Evolutionary conservation across 2,797 vertebrate species (phyloP).

Genomic region (Enteromius treurensis): DNA sequence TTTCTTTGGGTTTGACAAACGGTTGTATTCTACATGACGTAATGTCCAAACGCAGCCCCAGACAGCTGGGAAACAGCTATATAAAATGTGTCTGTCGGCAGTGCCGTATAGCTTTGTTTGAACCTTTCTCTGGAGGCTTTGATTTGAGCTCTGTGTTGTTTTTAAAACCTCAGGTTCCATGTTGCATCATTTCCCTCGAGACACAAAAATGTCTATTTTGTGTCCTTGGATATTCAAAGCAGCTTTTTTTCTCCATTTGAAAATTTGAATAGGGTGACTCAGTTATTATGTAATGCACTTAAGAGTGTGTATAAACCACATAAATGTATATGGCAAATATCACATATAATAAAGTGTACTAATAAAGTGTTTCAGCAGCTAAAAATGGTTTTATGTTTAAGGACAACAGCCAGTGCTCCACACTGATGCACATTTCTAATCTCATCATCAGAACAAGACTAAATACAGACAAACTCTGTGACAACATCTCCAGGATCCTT

Average conservation of each 20-base stretch:
- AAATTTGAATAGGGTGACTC: not conserved
- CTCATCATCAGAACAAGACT: no score
- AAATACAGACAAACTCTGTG: no score
- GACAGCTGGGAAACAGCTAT: slow-evolving; percentile 50
- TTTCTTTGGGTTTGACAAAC: slow-evolving; percentile 15
- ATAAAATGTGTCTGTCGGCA: slow-evolving; percentile 69
- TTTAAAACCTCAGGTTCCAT: slow-evolving; percentile 57
- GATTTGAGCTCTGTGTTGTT: slow-evolving; percentile 66
- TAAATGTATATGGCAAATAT: not conserved
- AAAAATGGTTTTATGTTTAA: not conserved
- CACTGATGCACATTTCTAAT: no score
- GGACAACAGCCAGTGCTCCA: no score
- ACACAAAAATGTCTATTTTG: slow-evolving; percentile 60
- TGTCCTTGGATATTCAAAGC: not conserved
- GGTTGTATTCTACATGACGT: slow-evolving; percentile 2
- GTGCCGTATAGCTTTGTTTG: slow-evolving; percentile 41
- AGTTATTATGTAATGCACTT: not conserved
- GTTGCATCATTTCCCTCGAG: slow-evolving; percentile 71
- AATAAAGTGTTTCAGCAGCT: not conserved
- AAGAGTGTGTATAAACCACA: not conserved
- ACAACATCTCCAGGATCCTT: no score
- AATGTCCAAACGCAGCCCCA: slow-evolving; percentile 15
- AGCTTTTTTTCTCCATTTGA: not conserved
- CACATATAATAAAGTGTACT: not conserved
- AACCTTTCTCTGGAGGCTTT: slow-evolving; percentile 64